A percentile compares a stretch with the other conserved stretches of the same genome.
These are phyloP conservation scores for Smutsia temminckii DNA, from an alignment of 2,797 vertebrate genomes.

Conservation along the genomic window DNA sequence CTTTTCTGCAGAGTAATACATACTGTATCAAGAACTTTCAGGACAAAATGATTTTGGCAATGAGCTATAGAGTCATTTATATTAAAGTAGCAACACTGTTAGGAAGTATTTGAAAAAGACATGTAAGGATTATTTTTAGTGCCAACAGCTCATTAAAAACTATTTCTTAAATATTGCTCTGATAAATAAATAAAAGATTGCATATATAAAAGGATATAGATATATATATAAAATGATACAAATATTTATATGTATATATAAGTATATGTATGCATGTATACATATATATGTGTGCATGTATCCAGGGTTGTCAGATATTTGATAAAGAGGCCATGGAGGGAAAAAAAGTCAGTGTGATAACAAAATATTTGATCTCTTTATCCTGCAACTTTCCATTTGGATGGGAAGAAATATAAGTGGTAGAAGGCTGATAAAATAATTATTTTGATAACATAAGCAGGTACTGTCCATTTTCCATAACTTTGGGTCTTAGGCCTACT, in stretches of 20 bases:
- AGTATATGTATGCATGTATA: not conserved
- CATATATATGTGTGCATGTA: not conserved
- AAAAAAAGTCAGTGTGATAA: not conserved
- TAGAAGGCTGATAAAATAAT: not conserved
- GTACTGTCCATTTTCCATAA: fast-evolving
- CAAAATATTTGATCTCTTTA: not conserved
- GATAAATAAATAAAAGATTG: not conserved
- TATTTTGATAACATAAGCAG: not conserved
- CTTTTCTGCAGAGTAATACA: not conserved
- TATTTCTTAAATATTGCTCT: not conserved
- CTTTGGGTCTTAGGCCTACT: not conserved
- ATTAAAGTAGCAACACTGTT: not conserved
- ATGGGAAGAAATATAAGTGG: not conserved
- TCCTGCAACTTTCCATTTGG: not conserved
- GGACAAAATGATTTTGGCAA: not conserved
- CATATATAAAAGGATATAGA: not conserved
- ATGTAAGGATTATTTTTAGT: not conserved
- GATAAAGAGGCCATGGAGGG: not conserved
- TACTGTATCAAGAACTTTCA: not conserved
- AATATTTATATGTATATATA: fast-evolving
- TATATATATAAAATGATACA: fast-evolving
- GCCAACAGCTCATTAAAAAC: not conserved
- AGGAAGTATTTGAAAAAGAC: not conserved
- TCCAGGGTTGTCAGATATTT: not conserved
- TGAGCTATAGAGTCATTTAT: not conserved